Base-by-base conservation (phyloP, 1,140 invertebrate species). In the Pogonomyrmex californicus region DNA sequence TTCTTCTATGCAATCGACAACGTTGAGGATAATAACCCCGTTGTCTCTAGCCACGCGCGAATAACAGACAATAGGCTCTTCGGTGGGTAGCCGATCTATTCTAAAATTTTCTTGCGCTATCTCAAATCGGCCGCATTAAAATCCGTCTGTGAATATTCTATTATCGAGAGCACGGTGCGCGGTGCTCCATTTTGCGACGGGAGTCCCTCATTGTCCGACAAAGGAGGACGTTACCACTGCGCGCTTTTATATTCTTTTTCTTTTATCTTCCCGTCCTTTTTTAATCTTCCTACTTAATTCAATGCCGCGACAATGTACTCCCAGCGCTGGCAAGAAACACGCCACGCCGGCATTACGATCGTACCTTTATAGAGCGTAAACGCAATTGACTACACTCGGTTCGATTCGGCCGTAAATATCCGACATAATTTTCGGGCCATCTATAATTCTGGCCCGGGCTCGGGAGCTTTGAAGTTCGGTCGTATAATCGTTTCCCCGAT, bases 1-100 rank as follows among this genome's bases (percentile, higher is more conserved):
- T 90, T 91, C 87, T 90, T 87, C 81, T 38, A 9, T 17, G 44
- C 82, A 77, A 44, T 75, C 47, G 58, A 70, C 76, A 70, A 49
- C 60, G 12, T 63, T 23, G 38, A 12, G 51, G 63, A 82, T 70
- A 86, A 81, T 86, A 63, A 82, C 38, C 65, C 23, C 30, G n/a
- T 17, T 68, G 49, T 41, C 47, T 86, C 78, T 81, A 79, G 10
- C 33, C 58, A 23, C 60, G 23, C 60, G 58, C n/a, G 47, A 47
- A 0, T 10, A 60, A 49, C 41, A 36, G 38, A 70, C 51, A 81
- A 41, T 73, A n/a, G 44, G 12, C 23, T 17, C 65, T 30, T 68
- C 23, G 23, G 4, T 23, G 33, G 33, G 30, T 60, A 58, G 38
- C 23, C 78, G 23, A 47, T 47, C 33, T n/a, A 71, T 58, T 70